phyloP scores from a whole-genome alignment of 2,113 vertebrate genomes.

The Sturnus vulgaris region DNA sequence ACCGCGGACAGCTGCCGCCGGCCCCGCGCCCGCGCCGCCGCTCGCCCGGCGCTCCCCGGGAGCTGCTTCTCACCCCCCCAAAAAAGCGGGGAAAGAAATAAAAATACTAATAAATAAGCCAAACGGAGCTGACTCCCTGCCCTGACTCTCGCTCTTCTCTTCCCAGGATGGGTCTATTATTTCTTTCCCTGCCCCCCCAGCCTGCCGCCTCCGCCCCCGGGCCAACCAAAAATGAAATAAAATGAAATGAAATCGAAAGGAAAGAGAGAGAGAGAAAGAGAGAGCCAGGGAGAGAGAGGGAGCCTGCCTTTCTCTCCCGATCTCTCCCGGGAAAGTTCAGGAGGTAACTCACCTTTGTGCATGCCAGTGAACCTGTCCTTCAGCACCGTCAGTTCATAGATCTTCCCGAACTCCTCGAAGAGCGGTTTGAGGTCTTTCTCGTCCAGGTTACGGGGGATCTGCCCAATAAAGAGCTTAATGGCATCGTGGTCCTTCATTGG shows the following conservation, averaged over 20 bases:
- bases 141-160: neutral
- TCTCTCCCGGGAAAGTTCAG: conserved; percentile 74
- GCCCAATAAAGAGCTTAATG: conserved; percentile 99
- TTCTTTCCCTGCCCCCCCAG: conserved; percentile 40
- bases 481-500: conserved; percentile 99
- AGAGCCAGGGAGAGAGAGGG: neutral
- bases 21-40: neutral
- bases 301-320: conserved; percentile 31
- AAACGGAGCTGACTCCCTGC: neutral
- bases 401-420: conserved; percentile 99
- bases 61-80: neutral
- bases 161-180: conserved; percentile 44
- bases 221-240: conserved; percentile 49
- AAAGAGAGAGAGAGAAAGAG: conserved; percentile 36
- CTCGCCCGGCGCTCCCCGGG: neutral
- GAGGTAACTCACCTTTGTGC: conserved; percentile 94
- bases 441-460: conserved; percentile 99
- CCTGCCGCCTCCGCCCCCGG: conserved; percentile 7
- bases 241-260: conserved; percentile 57
- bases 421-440: conserved; percentile 99
- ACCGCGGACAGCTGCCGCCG: conserved; percentile 73
- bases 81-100: neutral
- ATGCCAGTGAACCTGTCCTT: conserved; percentile 99
- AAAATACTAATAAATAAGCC: neutral
- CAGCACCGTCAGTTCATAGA: conserved; percentile 99